Percentiles rank a stretch among this genome's conserved stretches.
These are phyloP conservation scores for Valencia hispanica DNA, from an alignment of 2,797 vertebrate species.

Conservation along the genomic window DNA sequence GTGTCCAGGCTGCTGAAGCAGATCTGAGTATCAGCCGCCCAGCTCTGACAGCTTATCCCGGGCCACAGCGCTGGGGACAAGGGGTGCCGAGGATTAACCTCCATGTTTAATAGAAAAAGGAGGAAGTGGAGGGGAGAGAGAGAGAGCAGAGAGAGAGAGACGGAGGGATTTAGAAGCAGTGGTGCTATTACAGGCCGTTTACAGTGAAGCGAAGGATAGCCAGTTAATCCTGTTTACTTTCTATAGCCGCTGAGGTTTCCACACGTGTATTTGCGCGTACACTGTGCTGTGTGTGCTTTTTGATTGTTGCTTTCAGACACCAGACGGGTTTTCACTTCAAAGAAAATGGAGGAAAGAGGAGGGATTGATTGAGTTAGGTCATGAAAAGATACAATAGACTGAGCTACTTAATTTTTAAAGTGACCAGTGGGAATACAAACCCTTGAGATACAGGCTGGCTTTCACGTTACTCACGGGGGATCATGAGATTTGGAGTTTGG, in stretches of 20 bases:
- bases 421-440: constrained; percentile 52
- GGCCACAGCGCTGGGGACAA: constrained; percentile 62
- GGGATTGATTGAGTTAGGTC: constrained; percentile 64
- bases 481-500: constrained; percentile 58
- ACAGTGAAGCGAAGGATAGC: constrained; percentile 78
- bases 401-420: constrained; percentile 59
- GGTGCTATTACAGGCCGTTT: constrained; percentile 79
- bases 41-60: constrained; percentile 73
- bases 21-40: constrained; percentile 69
- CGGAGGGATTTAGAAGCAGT: constrained; percentile 76
- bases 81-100: constrained; percentile 77
- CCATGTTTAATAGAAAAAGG: constrained; percentile 79
- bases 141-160: constrained; percentile 37
- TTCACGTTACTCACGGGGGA: constrained; percentile 35
- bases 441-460: constrained; percentile 44
- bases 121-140: constrained; percentile 71
- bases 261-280: constrained; percentile 35
- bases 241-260: constrained; percentile 69
- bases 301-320: constrained; percentile 33
- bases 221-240: constrained; percentile 84
- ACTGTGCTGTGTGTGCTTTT: constrained; percentile 20
- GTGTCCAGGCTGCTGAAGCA: constrained; percentile 56
- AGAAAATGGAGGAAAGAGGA: constrained; percentile 29
- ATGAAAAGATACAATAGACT: constrained; percentile 54
- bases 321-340: constrained; percentile 51